Evolutionary conservation across 1,140 invertebrate species (phyloP), one percentile per base, ranked within the genome.

Genomic region (Streblospio benedicti): DNA sequence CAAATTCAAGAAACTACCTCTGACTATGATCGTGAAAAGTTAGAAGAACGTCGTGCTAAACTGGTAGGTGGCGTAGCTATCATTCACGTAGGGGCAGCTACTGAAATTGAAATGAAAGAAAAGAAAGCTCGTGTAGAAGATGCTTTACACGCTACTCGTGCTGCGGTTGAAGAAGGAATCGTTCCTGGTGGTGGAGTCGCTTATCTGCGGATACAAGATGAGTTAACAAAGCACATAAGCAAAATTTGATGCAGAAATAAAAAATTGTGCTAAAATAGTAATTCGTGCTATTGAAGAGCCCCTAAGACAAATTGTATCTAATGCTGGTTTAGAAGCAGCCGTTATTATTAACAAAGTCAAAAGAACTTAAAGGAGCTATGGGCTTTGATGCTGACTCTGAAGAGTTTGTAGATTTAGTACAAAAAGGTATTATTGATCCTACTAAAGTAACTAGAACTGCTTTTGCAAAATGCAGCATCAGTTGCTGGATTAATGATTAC

Each of bases 81-180:
- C 12, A 79, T 99, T 0, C 53, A 80, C 76, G 76, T 99, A 63
- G 96, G 96, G 59, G 97, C 96, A 28, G 91, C 89, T 51, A 96
- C 91, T 76, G 95, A 99, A 78, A 91, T 99, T 35, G 96, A 99
- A 80, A 94, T 99, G 0, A 97, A 95, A 73, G 96, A 99, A 77
- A 99, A 99, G 81, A 99, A 99, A 76, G 97, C 99, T 71, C 83
- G 97, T 65, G 94, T 99, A 0, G 95, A 91, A 75, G 97, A 99
- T 83, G 97, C 97, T 1, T 78, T 99, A 9, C 94, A 95, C 80
- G 96, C 97, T 0, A 99, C 97, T 0, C 82, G 94, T 28, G 97
- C 96, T 61, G 97, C 97, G 53, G 91, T 99, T 63, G 96, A 98
- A 78, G 97, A 99, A 81, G 97, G 97, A 64, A 98, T 99, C 80